These are phyloP conservation scores for Cossypha heuglini DNA, from an alignment of 2,797 vertebrate species.

Conservation along the genomic window DNA sequence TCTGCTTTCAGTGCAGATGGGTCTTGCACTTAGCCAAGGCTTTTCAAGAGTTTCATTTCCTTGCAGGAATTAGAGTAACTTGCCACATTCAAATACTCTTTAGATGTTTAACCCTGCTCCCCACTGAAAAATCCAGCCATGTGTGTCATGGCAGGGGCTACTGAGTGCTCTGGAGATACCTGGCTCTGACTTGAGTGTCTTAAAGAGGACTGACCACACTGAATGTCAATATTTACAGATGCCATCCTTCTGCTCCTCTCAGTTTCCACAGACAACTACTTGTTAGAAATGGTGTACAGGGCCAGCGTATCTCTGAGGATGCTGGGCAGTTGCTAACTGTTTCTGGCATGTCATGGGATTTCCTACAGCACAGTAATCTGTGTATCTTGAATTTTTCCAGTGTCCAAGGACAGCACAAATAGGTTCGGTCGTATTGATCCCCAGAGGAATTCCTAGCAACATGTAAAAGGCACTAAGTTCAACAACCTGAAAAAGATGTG, in stretches of 20 bases:
- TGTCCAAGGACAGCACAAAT: not conserved
- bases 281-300: not conserved
- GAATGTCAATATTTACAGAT: not conserved
- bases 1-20: not conserved
- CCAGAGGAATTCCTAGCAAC: not conserved
- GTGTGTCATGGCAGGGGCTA: not conserved
- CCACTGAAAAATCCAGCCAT: not conserved
- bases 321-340: not conserved
- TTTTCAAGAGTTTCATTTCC: not conserved
- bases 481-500: not conserved
- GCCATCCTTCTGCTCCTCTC: not conserved
- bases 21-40: not conserved
- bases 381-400: not conserved
- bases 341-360: not conserved
- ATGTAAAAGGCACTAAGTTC: not conserved
- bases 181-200: not conserved
- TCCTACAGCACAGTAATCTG: not conserved
- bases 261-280: not conserved
- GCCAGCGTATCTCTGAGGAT: not conserved
- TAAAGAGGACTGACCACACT: not conserved
- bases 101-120: not conserved
- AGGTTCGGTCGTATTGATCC: not conserved
- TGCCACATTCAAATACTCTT: not conserved
- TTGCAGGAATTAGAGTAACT: not conserved
- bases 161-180: not conserved